These are phyloP conservation scores for Orchestes rusci DNA, from an alignment of 2,888 invertebrate genomes.

Conservation along the genomic window DNA sequence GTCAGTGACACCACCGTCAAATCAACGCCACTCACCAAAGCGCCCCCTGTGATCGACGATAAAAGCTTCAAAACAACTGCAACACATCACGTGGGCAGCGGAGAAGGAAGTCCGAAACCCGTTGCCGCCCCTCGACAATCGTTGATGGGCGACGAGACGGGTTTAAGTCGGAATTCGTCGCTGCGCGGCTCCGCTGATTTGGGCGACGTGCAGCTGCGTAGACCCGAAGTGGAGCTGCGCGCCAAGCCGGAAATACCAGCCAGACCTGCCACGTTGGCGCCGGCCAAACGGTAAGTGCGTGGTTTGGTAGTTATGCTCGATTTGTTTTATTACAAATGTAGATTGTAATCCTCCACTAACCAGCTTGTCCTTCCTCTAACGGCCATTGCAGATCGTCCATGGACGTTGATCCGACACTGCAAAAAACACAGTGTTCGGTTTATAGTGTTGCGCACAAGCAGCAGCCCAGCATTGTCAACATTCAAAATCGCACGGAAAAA, in stretches of 20 bases:
- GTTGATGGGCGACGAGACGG: conserved; percentile 3
- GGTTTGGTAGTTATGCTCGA: too few relatives aligned
- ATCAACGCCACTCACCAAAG: conserved; percentile 10
- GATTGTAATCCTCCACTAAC: too few relatives aligned
- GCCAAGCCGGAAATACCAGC: conserved; percentile 76
- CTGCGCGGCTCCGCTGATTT: conserved; percentile 21
- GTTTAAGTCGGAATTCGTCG: conserved; percentile 22
- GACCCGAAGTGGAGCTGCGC: conserved; percentile 41
- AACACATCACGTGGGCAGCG: conserved; percentile 29
- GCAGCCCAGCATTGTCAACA: conserved; percentile 53
- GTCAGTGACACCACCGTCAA: conserved; percentile 46
- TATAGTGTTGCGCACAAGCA: conserved; percentile 66
- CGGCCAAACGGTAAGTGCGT: conserved; percentile 20
- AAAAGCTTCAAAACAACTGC: conserved; percentile 26
- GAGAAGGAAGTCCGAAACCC: conserved; percentile 36
- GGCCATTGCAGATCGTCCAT: conserved; percentile 26
- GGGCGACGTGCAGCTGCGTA: conserved; percentile 48
- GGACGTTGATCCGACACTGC: conserved; percentile 44
- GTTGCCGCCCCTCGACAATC: conserved; percentile 47
- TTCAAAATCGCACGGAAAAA: conserved; percentile 35
- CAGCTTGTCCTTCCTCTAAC: too few relatives aligned
- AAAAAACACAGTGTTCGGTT: conserved; percentile 56
- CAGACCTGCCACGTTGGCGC: conserved; percentile 61
- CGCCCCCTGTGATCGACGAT: conserved; percentile 16
- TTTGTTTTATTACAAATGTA: too few relatives aligned